phyloP scores from a whole-genome alignment of 1,140 invertebrate species.

The Lepidurus couesii region DNA sequence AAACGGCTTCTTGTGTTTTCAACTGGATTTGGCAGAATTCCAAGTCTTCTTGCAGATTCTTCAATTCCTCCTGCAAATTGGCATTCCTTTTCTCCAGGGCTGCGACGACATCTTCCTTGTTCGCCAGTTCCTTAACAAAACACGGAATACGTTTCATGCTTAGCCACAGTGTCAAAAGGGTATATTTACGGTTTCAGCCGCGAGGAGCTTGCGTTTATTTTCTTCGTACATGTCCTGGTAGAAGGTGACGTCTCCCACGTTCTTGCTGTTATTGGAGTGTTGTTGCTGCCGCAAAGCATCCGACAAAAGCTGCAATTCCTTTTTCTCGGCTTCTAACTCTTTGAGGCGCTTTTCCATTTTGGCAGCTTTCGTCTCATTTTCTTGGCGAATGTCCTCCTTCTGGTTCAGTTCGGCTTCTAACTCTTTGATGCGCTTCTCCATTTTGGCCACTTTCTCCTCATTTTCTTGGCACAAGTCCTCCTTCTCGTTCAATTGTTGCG shows the following conservation, averaged over 20 bases:
- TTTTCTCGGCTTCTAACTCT: background rate
- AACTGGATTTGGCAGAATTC: background rate
- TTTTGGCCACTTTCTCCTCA: background rate
- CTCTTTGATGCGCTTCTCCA: no score
- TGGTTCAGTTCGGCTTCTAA: background rate
- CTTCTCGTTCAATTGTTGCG: background rate
- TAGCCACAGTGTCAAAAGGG: background rate
- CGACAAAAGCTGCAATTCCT: background rate
- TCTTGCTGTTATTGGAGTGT: background rate
- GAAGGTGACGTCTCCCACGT: background rate
- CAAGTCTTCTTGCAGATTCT: background rate
- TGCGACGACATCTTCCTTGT: background rate
- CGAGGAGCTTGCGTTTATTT: background rate
- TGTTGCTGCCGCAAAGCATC: background rate
- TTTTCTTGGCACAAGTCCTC: background rate
- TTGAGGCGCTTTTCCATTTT: background rate
- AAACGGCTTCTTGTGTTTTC: background rate
- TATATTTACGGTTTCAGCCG: background rate
- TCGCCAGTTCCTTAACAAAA: background rate
- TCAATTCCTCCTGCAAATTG: background rate
- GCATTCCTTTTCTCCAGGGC: no score
- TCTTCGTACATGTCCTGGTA: slow-evolving; percentile 4
- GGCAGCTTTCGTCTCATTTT: background rate
- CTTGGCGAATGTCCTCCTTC: background rate
- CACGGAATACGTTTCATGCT: background rate